Percentiles rank a stretch among this genome's conserved stretches.
phyloP scores from a whole-genome alignment of 2,113 vertebrate genomes.

The Holacanthus passer region DNA sequence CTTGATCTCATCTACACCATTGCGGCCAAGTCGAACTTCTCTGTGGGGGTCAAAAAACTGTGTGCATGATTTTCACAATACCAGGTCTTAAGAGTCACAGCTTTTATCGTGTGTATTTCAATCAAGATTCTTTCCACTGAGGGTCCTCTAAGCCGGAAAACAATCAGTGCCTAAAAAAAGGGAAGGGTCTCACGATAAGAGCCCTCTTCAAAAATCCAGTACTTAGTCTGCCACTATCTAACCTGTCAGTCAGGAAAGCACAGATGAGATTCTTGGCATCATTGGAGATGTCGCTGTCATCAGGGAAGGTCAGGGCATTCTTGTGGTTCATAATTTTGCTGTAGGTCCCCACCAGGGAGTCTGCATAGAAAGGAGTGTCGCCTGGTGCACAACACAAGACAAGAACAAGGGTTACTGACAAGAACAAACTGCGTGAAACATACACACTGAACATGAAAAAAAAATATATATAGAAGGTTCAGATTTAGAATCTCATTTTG shows the following conservation, averaged over 20 bases:
- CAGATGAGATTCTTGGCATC: constrained; percentile 99
- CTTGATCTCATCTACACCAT: constrained; percentile 98
- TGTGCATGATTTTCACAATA: not conserved
- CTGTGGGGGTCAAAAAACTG: constrained; percentile 71
- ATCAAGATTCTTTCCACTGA: constrained; percentile 28
- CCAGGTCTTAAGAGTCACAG: not conserved
- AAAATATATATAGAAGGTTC: not conserved
- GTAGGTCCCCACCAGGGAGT: constrained; percentile 98
- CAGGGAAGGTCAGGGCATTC: constrained; percentile 96
- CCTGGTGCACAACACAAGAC: constrained; percentile 82
- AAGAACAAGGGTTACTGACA: constrained; percentile 12
- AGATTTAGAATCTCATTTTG: not conserved
- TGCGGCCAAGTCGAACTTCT: constrained; percentile 95
- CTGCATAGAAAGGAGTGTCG: constrained; percentile 98
- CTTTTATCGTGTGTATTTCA: not conserved
- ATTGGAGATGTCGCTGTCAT: constrained; percentile 98
- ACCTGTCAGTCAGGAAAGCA: constrained; percentile 99
- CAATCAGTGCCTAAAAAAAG: constrained; percentile 13
- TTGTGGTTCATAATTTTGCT: constrained; percentile 99
- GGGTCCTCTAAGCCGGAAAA: not conserved
- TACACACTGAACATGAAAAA: not conserved
- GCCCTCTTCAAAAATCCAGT: not conserved
- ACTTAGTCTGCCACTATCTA: constrained; percentile 51
- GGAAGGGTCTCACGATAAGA: constrained; percentile 33
- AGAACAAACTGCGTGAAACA: not conserved